These are phyloP conservation scores for Molorchus minor DNA, from an alignment of 2,888 invertebrate species.

Conservation along the genomic window DNA sequence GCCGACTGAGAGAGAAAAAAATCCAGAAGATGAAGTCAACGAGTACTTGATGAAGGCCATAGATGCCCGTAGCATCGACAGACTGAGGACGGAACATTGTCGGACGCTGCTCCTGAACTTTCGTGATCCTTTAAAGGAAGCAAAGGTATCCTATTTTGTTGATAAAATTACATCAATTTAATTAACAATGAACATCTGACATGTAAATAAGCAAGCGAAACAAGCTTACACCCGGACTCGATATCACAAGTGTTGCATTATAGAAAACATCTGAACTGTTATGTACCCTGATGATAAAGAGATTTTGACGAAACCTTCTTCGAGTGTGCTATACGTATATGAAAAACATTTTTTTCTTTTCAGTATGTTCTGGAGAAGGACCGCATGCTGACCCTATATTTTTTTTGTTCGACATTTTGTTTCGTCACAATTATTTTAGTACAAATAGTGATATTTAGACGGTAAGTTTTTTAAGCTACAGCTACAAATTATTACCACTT, in stretches of 20 bases:
- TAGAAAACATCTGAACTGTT: no score
- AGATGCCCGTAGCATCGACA: conserved; percentile 92
- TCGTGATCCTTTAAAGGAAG: conserved; percentile 80
- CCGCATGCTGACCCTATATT: conserved; percentile 86
- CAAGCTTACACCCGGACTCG: no score
- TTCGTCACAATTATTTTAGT: conserved; percentile 75
- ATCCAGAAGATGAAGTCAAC: conserved; percentile 93
- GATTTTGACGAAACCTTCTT: no score
- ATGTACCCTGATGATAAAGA: no score
- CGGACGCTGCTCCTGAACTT: conserved; percentile 86
- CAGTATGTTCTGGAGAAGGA: conserved; percentile 87
- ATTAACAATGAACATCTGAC: no score
- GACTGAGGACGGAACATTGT: conserved; percentile 88
- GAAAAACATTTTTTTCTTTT: conserved; percentile 50
- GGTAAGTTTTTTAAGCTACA: conserved; percentile 46
- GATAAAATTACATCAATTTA: no score
- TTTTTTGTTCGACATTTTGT: conserved; percentile 81
- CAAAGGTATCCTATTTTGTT: conserved; percentile 80
- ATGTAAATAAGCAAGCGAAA: no score
- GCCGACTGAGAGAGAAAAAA: conserved; percentile 72
- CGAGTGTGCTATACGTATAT: background rate
- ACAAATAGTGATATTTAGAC: conserved; percentile 65
- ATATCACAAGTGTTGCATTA: no score
- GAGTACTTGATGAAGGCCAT: conserved; percentile 96
- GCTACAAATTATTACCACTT: conserved; percentile 8